Evolutionary conservation across 2,888 invertebrate species (phyloP), one percentile per base, ranked within the genome.

Genomic region (Diloba caeruleocephala): DNA sequence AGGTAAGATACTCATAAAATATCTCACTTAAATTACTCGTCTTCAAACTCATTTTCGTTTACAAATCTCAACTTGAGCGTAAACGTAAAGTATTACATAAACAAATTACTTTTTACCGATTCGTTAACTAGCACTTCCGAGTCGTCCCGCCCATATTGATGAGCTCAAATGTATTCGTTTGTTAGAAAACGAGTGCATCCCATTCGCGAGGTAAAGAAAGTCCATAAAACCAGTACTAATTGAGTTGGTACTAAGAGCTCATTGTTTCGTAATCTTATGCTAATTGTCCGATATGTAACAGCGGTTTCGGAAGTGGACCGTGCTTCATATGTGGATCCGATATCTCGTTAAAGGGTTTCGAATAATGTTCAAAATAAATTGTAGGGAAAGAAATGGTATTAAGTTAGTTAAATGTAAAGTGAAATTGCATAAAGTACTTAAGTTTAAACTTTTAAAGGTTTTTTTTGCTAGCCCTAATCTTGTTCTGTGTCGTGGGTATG

Each of bases 1-100:
- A 95, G 94, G 95, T 95, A 85, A 82, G 88, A 64, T 42, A 54
- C 12, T 37, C 14, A 13, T 10, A n/a, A 29, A 48, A 12, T 43
- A 36, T 17, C 21, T 29, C 26, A 12, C 13, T 26, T 32, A 44
- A 44, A 2, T 15, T 19, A 13, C 14, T 4, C 8, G 10, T 19
- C 10, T 17, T 14, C 6, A 33, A 57, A 56, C 33, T 55, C 36
- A 31, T 58, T 58, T 42, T 48, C 36, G 12, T 44, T 61, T 48
- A 36, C 26, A 52, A 66, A 38, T 39, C 17, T 34, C n/a, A 14
- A 10, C 36, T 42, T 36, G 46, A 34, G 21, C 6, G 34, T 7
- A 58, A 58, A 42, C 28, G 48, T 34, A 42, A 48, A 34, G 46
- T 48, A 51, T 66, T 61, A 61, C 67, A 57, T 77, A 61, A 56